Percentiles rank a stretch among this genome's conserved stretches.
Evolutionary conservation across 2,888 invertebrate species (phyloP).

Genomic region (Taenaris catops): DNA sequence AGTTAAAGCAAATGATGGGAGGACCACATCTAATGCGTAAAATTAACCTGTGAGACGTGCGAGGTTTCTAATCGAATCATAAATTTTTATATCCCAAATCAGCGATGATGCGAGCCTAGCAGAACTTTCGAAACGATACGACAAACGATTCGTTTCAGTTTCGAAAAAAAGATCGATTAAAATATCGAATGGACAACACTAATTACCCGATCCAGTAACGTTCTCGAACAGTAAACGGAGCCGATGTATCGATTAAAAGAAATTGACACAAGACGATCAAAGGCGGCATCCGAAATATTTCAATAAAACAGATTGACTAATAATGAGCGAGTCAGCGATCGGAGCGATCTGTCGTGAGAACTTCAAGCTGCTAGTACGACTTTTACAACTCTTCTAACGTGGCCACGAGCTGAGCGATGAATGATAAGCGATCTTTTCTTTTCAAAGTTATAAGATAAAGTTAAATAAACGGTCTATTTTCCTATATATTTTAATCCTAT

Average conservation of each 20-base stretch:
- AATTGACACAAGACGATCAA: conserved; percentile 64
- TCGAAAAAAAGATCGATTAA: conserved; percentile 28
- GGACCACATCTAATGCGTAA: conserved; percentile 9
- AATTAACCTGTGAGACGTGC: conserved; percentile 9
- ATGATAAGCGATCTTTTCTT: too few relatives aligned
- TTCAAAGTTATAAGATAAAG: too few relatives aligned
- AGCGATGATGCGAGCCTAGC: conserved; percentile 22
- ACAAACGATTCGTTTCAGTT: conserved; percentile 29
- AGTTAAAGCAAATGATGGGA: conserved; percentile 2
- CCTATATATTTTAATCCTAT: too few relatives aligned
- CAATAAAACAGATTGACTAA: conserved; percentile 75
- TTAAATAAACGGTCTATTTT: too few relatives aligned
- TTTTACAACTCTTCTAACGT: conserved; percentile 57
- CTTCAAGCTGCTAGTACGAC: conserved; percentile 56
- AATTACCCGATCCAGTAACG: conserved; percentile 47
- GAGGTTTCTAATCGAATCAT: conserved; percentile 16
- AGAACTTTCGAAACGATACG: conserved; percentile 20
- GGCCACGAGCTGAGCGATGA: conserved; percentile 36
- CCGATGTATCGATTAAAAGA: conserved; percentile 41
- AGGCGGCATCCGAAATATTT: conserved; percentile 56
- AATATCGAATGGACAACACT: conserved; percentile 29
- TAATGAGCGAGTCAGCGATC: conserved; percentile 67
- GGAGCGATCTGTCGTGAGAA: conserved; percentile 74
- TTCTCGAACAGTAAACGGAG: conserved; percentile 36
- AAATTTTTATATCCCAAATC: conserved; percentile 22